A percentile compares a stretch with the other conserved stretches of the same genome.
Conservation (phyloP, 2,888 invertebrate genomes). For the Eudasyphora cyanicolor region DNA sequence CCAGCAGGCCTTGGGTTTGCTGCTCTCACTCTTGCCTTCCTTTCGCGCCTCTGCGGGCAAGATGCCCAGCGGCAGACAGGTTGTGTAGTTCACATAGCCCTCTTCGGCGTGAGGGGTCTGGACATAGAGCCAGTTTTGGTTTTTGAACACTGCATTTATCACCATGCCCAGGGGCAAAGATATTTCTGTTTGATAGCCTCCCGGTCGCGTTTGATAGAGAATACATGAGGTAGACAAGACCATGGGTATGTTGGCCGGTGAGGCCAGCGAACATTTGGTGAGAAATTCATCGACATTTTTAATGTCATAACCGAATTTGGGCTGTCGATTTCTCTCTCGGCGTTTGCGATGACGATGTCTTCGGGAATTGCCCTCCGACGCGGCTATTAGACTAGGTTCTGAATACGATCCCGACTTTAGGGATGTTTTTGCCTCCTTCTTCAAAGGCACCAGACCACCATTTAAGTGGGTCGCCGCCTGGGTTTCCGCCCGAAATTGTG, state of each 20-base stretch:
- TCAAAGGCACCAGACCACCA: slow-evolving; percentile 63
- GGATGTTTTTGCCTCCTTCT: slow-evolving; percentile 70
- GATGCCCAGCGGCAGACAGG: slow-evolving; percentile 89
- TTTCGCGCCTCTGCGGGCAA: slow-evolving; percentile 81
- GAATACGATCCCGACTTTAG: slow-evolving; percentile 77
- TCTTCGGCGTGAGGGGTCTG: slow-evolving; percentile 92
- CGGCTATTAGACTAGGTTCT: slow-evolving; percentile 78
- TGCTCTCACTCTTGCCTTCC: slow-evolving; percentile 58
- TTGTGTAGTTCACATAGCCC: slow-evolving; percentile 89
- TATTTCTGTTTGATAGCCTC: slow-evolving; percentile 86
- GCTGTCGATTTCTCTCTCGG: slow-evolving; percentile 76
- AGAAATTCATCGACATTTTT: slow-evolving; percentile 89
- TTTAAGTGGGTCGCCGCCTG: slow-evolving; percentile 59
- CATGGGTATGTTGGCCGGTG: slow-evolving; percentile 92
- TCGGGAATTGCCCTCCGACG: slow-evolving; percentile 75
- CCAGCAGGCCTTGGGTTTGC: slow-evolving; percentile 85
- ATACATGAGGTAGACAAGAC: slow-evolving; percentile 88
- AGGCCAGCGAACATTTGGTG: slow-evolving; percentile 88
- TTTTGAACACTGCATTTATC: slow-evolving; percentile 92
- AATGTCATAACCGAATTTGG: slow-evolving; percentile 88
- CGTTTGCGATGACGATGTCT: slow-evolving; percentile 79
- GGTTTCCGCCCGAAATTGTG: slow-evolving; percentile 52
- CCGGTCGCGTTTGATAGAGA: slow-evolving; percentile 87
- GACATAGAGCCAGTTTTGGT: slow-evolving; percentile 91
- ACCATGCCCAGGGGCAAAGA: slow-evolving; percentile 90